These are phyloP conservation scores for Indicator indicator DNA, from an alignment of 2,113 vertebrate species.

Conservation along the genomic window DNA sequence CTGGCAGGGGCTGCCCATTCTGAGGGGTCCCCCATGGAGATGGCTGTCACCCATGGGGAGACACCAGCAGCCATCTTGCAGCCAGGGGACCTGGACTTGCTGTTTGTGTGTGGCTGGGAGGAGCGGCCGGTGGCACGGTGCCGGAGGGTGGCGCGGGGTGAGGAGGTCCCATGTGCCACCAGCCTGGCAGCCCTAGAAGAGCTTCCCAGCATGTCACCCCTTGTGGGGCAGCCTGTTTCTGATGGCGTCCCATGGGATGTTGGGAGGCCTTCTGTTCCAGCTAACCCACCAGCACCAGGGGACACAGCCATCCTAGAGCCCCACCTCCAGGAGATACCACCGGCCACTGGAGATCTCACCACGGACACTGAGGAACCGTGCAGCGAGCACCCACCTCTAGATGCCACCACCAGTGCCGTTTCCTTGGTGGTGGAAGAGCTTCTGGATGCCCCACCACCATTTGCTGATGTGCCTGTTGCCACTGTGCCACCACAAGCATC, in stretches of 20 bases:
- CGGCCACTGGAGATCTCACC: rapidly evolving
- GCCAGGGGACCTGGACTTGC: constrained; percentile 25
- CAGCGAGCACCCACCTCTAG: neutral
- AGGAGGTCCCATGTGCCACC: neutral
- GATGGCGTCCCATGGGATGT: neutral
- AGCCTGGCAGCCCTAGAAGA: neutral
- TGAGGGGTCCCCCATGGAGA: neutral
- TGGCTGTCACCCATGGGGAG: neutral
- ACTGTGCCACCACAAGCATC: neutral
- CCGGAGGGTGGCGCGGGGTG: rapidly evolving
- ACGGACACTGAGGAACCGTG: neutral
- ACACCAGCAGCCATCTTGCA: neutral
- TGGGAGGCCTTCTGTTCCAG: neutral
- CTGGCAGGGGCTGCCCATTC: neutral
- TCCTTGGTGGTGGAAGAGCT: constrained; percentile 42
- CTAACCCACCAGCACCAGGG: neutral
- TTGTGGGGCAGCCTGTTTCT: neutral
- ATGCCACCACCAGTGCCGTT: neutral
- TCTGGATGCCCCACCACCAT: constrained; percentile 39
- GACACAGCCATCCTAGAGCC: neutral
- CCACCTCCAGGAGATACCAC: neutral
- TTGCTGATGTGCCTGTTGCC: constrained; percentile 44
- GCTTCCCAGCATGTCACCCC: rapidly evolving
- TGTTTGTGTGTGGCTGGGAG: neutral
- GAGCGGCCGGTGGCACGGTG: neutral